Base-by-base conservation (phyloP, 2,888 invertebrate genomes). In the Sarcophaga caerulescens region DNA sequence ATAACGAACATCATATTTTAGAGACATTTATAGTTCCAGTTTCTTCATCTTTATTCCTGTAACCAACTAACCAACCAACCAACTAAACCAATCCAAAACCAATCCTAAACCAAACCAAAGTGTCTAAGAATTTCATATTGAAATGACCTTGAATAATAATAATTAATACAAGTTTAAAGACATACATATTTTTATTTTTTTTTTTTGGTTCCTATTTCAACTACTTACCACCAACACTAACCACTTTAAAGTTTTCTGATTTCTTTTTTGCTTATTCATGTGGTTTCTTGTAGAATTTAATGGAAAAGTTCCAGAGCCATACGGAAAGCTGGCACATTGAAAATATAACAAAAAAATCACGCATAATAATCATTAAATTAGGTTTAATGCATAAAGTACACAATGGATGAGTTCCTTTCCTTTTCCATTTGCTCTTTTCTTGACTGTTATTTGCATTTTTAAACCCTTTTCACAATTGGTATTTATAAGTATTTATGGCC, bases 81-180 rank as follows among this genome's bases (percentile, higher is more conserved):
- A 70, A 19, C 25, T 47, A 6, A 23, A 25, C 73, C 17, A 70
- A 63, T 14, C 1, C 12, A 12, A 47, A 82, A 70, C 76, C 70
- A 70, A 70, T 52, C 35, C 52, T 8, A 52, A 69, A 69, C 69
- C 47, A 57, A 75, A 52, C 69, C 73, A 60, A 69, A 83, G 81
- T 77, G 69, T 84, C 65, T 84, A 86, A 81, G 86, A 81, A 83
- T 80, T 83, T 45, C 81, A 78, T 81, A 74, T 65, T 74, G 74
- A 78, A 78, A 86, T 81, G 86, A 84, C 86, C 86, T 86, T 86
- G 86, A 86, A 84, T 74, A 81, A 74, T 81, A 60, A 75, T 84
- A 84, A 86, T 84, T 86, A 86, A 86, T 83, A 86, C 80, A 77
- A 86, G 84, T 84, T 84, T 86, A 84, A 65, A 84, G 83, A 86